These are phyloP conservation scores for Brotogeris chrysoptera DNA, from an alignment of 2,797 vertebrate species.

Conservation along the genomic window DNA sequence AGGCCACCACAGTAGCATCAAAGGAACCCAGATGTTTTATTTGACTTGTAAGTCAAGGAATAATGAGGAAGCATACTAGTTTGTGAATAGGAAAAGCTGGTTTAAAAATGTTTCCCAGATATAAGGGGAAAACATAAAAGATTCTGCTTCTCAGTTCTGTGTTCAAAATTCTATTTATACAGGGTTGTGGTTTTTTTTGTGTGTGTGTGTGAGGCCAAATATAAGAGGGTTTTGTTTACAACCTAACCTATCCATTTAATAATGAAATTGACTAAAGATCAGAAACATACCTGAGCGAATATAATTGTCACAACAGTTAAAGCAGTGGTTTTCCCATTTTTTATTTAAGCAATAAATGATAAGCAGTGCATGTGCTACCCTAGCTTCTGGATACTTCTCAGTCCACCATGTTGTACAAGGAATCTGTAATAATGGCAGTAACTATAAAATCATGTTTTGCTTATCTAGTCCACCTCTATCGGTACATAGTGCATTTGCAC, in stretches of 20 bases:
- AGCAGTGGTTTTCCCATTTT: not conserved
- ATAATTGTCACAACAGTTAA: not conserved
- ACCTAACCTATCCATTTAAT: not conserved
- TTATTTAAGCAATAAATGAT: not conserved
- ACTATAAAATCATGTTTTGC: not conserved
- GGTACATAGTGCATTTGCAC: not conserved
- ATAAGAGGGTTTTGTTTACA: not conserved
- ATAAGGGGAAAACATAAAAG: not conserved
- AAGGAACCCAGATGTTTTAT: not conserved
- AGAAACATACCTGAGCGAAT: not conserved
- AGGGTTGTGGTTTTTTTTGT: not conserved
- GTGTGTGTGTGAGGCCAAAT: not conserved
- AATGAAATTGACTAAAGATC: not conserved
- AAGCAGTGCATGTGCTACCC: not conserved
- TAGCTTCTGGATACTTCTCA: not conserved
- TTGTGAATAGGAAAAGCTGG: not conserved
- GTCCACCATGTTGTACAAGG: not conserved
- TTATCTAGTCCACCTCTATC: not conserved
- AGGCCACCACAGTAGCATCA: not conserved
- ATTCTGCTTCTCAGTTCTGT: not conserved
- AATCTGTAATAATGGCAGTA: not conserved
- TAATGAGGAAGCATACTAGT: not conserved
- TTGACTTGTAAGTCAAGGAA: not conserved
- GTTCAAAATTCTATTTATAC: not conserved
- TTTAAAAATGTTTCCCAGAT: not conserved